Conservation (phyloP, 2,888 invertebrate species). For the Therioaphis trifolii region DNA sequence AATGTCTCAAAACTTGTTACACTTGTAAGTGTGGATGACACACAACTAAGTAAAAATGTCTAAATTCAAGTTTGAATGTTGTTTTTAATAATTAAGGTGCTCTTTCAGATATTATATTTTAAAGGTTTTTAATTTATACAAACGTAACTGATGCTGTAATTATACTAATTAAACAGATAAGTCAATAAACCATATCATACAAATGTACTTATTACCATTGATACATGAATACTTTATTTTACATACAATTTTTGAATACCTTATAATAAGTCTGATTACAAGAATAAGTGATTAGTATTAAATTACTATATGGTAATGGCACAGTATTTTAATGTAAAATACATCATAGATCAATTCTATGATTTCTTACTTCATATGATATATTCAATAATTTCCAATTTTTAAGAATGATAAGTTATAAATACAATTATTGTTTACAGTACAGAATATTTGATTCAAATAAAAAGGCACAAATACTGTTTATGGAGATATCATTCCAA, state of each 20-base stretch:
- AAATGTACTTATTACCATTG: constrained; percentile 2
- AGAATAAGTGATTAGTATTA: neutral
- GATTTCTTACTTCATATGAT: neutral
- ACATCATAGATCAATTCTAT: neutral
- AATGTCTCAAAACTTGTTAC: neutral
- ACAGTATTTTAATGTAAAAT: constrained; percentile 2
- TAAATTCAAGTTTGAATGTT: neutral
- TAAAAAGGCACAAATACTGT: neutral
- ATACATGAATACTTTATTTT: neutral
- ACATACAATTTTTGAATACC: neutral
- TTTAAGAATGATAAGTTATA: neutral
- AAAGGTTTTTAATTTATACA: constrained; percentile 8
- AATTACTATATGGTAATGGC: constrained; percentile 10
- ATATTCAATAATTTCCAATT: constrained; percentile 2
- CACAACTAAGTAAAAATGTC: neutral
- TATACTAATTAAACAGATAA: constrained; percentile 14
- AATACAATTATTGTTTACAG: neutral
- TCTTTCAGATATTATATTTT: constrained; percentile 41
- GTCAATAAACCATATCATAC: constrained; percentile 53
- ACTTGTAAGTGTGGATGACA: neutral
- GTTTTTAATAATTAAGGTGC: constrained; percentile 39
- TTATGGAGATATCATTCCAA: neutral
- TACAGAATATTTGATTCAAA: neutral
- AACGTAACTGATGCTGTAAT: constrained; percentile 1
- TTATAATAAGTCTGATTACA: constrained; percentile 15